Evolutionary conservation across 2,113 vertebrate species (phyloP), one percentile per base, ranked within the genome.

Genomic region (Micromys minutus): DNA sequence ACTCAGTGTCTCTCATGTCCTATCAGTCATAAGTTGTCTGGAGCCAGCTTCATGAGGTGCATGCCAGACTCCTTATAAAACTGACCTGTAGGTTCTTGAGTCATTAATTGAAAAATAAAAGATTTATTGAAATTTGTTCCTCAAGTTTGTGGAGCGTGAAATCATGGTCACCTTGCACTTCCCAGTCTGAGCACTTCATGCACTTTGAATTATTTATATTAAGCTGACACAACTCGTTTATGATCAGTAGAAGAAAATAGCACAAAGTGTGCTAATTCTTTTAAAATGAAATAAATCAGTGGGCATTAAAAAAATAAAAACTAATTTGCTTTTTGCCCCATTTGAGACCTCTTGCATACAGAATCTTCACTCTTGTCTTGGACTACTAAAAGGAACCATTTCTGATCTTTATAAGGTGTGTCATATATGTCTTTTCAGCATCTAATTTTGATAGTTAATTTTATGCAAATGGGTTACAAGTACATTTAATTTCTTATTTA

Each of bases 201-300:
- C 50, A 50, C 76, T 96, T 94, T 97, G 95, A 97, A 97, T 97
- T 97, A 97, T 97, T 97, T 96, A 97, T 96, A 94, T 67, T 77
- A 65, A 89, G 24, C 59, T 92, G 95, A 42, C 95, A 94, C 96
- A 86, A 90, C 87, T 96, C n/a, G n/a, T 96, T 97, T 94, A 96
- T 61, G 84, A 97, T 94, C 50, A 94, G 80, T 85, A 87, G 86
- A 86, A 88, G 72, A 94, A 93, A 92, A 95, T 72, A 94, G 55
- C 75, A 88, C 45, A 90, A 61, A 91, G 47, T 39, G 26, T 93
- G 61, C 31, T 89, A 94, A 92, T 95, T 96, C 93, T 87, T 34
- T 45, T 86, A 92, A 84, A 52, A 29, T 79, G 93, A 95, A 95
- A n/a, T 36, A 59, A 89, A 91, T 93, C 86, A 31, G 19, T 47